Base-by-base conservation (phyloP, 2,888 invertebrate genomes). In the Rhorus exstirpatorius region DNA sequence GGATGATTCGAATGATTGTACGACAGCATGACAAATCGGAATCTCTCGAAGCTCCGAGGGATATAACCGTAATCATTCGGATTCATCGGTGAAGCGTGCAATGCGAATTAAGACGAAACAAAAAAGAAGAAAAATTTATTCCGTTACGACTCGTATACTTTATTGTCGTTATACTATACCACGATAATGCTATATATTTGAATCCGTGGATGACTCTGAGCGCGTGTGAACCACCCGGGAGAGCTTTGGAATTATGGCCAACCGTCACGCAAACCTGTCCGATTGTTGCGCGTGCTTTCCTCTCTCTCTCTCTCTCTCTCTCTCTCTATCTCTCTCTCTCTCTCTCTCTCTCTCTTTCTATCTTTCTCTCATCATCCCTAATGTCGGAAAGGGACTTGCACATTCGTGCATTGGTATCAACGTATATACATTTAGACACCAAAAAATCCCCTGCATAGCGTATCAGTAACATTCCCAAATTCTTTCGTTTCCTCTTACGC, bases 241-340 rank as follows among this genome's bases (percentile, higher is more conserved):
- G 81, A 78, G 78, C 75, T 70, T 76, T 77, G 65, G 41, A 79
- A 81, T 82, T 78, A 84, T 80, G 63, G 72, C 60, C 55, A 78
- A 67, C 76, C 81, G 80, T 85, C 88, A 87, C 87, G 88, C 88
- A 74, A 87, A 81, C 86, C 87, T 85, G 86, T 85, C 86, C 84
- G 87, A 87, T 87, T 86, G 88, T 88, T 87, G 85, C 85, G 85
- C 86, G 84, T 86, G 84, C 53, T 63, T n/a, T 31, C 41, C 61
- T 19, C 19, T 3, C 44, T 41, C 58, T 24, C 46, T 70, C 55
- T 17, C 49, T 65, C 49, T 53, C 6, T 26, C 65, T 63, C 21
- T 31, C 65, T 71, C 83, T 85, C 87, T 86, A 86, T 86, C 70
- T 74, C 77, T 68, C n/a, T n/a, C n/a, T n/a, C n/a, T n/a, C n/a